A percentile compares a stretch with the other conserved stretches of the same genome.
These are phyloP conservation scores for Meles meles DNA, from an alignment of 2,113 vertebrate species.

Conservation along the genomic window DNA sequence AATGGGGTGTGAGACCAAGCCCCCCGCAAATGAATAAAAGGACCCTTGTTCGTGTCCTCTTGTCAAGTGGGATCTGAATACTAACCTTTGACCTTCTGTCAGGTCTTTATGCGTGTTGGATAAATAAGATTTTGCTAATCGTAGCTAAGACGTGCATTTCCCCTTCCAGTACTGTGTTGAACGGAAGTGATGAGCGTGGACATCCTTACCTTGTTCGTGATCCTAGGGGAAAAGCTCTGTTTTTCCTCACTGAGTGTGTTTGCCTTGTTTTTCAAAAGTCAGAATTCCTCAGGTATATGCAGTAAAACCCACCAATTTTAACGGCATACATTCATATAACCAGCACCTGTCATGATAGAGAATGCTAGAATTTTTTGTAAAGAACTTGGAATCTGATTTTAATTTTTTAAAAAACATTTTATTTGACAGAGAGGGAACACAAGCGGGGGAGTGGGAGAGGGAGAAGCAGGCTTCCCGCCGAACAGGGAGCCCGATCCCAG, in stretches of 20 bases:
- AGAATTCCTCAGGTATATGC: background rate
- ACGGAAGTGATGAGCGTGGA: background rate
- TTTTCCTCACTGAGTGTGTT: background rate
- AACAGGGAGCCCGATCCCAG: background rate
- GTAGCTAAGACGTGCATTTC: background rate
- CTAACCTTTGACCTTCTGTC: background rate
- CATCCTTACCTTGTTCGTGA: background rate
- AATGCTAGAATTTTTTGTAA: background rate
- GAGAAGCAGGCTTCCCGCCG: background rate
- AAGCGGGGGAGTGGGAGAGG: background rate
- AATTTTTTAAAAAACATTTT: background rate
- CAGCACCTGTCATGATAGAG: background rate
- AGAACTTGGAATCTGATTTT: background rate
- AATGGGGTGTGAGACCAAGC: fast-evolving
- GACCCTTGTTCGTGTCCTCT: background rate
- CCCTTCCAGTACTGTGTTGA: background rate
- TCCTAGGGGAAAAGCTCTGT: background rate
- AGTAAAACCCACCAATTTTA: background rate
- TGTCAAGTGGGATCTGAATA: background rate
- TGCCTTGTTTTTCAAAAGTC: background rate
- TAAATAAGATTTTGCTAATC: background rate
- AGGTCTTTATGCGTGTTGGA: background rate
- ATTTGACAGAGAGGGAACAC: background rate
- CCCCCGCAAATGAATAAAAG: background rate
- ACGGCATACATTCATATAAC: background rate